Evolutionary conservation across 2,888 invertebrate genomes (phyloP), one percentile per base, ranked within the genome.

Genomic region (Lasius platythorax): DNA sequence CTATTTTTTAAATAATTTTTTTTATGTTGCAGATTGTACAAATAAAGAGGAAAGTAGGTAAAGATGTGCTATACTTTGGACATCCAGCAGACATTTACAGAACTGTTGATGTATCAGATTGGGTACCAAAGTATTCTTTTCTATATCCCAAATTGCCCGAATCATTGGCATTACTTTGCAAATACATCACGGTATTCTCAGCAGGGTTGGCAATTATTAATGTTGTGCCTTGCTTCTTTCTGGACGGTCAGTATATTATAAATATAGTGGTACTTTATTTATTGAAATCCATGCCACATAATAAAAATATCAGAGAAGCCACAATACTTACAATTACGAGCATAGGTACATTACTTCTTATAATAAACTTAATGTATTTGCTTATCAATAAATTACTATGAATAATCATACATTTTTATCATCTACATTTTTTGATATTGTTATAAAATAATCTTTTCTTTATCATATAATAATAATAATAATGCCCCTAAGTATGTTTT

Each of bases 181-280:
- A 97, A 94, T 99, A 98, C 95, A 96, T 98, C 91, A 97, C 97
- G 87, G 97, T 98, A 88, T 98, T 98, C 95, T 99, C 99, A 18
- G 96, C 98, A 91, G 99, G 99, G 0, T 96, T 99, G 92, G 99
- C 97, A 12, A 96, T 99, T 88, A 95, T 99, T 43, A 99, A 99
- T 95, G 97, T 98, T 9, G 96, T 99, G 84, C 99, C 99, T 0
- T 99, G 99, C 94, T 98, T 98, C 94, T 98, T 97, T 86, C 97
- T 99, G 93, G 99, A 99, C 95, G 99, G 99, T 0, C 98, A 99
- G 93, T 97, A 98, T 94, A 99, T 99, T 91, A 96, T 97, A 67
- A 96, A 96, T 92, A 96, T 96, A 87, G 95, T 98, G 73, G 96
- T 97, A 85, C 96, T 97, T 94, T 95, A 96, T 88, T 94, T 97